Percentiles rank a stretch among this genome's conserved stretches.
These are phyloP conservation scores for Theretra japonica DNA, from an alignment of 2,888 invertebrate species.

Conservation along the genomic window DNA sequence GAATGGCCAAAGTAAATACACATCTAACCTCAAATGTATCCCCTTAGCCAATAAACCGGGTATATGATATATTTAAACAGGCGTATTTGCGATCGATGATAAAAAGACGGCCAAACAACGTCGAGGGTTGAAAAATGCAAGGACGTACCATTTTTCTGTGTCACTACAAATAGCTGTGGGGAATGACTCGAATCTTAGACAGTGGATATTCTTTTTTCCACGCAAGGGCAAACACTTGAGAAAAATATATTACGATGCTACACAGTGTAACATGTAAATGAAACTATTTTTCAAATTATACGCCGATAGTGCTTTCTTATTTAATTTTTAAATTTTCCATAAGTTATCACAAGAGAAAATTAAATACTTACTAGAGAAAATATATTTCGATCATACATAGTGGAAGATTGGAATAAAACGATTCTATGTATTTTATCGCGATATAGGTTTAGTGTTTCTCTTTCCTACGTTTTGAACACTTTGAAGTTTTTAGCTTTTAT, in stretches of 20 bases:
- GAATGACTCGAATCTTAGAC: slow-evolving; percentile 67
- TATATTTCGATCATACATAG: too few relatives aligned
- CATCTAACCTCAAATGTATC: not conserved
- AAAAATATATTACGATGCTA: not conserved
- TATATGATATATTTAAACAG: slow-evolving; percentile 48
- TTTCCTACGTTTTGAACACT: too few relatives aligned
- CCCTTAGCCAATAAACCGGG: not conserved
- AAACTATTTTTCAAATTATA: too few relatives aligned
- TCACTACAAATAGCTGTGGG: slow-evolving; percentile 71
- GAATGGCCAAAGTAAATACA: not conserved
- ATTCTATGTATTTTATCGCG: too few relatives aligned
- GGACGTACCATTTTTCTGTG: slow-evolving; percentile 66
- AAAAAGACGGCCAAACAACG: slow-evolving; percentile 58
- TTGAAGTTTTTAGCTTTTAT: too few relatives aligned
- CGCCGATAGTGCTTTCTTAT: too few relatives aligned
- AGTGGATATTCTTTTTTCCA: slow-evolving; percentile 60
- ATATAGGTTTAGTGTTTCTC: too few relatives aligned
- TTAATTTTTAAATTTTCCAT: too few relatives aligned
- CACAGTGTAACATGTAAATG: too few relatives aligned
- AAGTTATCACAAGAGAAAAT: too few relatives aligned
- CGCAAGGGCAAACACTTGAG: slow-evolving; percentile 46
- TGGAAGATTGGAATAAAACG: too few relatives aligned
- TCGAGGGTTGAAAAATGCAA: slow-evolving; percentile 63
- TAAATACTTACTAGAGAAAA: too few relatives aligned
- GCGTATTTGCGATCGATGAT: slow-evolving; percentile 55